Evolutionary conservation across 2,888 invertebrate genomes (phyloP), one percentile per base, ranked within the genome.

Genomic region (Eilema griseolum): DNA sequence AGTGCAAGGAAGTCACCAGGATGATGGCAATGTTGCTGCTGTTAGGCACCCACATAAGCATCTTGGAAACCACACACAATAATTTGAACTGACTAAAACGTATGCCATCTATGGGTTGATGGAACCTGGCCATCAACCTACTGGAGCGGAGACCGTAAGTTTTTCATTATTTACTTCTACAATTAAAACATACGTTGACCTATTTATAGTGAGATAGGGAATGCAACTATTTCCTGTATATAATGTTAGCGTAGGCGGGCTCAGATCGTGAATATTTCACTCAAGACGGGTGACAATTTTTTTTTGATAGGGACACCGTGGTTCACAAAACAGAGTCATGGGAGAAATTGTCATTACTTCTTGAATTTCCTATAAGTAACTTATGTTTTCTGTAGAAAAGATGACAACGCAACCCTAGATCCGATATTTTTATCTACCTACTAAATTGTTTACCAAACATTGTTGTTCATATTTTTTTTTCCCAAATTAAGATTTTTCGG

Each of bases 91-190:
- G n/a, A n/a, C n/a, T n/a, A n/a, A n/a, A n/a, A n/a, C n/a, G n/a
- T n/a, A n/a, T n/a, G n/a, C n/a, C n/a, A n/a, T n/a, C n/a, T n/a
- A n/a, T n/a, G n/a, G n/a, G n/a, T n/a, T n/a, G n/a, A n/a, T n/a
- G 33, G 97, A 97, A 87, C 96, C 97, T 68, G 98, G 97, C 63
- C 96, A 96, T 77, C 97, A 97, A 85, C 97, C 98, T 57, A 97
- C 98, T 70, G 98, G 98, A 74, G 98, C 98, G 66, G 99, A 99
- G 96, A 99, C 98, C 85, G 99, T 99, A 95, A 93, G 95, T 93
- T 87, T 88, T 83, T 75, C 73, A 75, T 72, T 82, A 83, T 85
- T 82, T 82, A 82, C 73, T 71, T 72, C 68, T 75, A 75, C 66
- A 75, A 74, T 79, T 77, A 71, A 74, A 76, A 72, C 61, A 67